phyloP scores from a whole-genome alignment of 2,113 vertebrate species.

The Anolis carolinensis region DNA sequence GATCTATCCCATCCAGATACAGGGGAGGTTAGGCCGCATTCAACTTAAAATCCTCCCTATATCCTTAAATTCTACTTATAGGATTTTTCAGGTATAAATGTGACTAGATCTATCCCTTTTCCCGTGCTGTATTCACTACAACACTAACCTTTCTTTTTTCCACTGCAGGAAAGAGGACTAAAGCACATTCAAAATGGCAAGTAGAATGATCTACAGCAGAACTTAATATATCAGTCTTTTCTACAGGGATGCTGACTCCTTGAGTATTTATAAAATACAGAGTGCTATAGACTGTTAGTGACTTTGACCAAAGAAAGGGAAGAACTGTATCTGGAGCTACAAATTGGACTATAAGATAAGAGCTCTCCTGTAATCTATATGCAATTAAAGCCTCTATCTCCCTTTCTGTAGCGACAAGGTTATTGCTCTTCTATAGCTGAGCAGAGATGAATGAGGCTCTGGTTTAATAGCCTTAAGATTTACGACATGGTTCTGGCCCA shows the following conservation, averaged over 20 bases:
- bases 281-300: conserved; percentile 32
- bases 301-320: conserved; percentile 50
- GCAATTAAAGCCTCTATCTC: conserved; percentile 72
- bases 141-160: not conserved
- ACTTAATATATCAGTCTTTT: conserved; percentile 1
- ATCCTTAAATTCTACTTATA: not conserved
- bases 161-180: not conserved
- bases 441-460: conserved; percentile 69
- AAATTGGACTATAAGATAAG: conserved; percentile 67
- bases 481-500: conserved; percentile 68
- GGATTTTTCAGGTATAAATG: not conserved
- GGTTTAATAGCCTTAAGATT: conserved; percentile 70
- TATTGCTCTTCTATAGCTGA: conserved; percentile 72
- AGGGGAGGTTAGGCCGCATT: too few species aligned
- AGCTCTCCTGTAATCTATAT: conserved; percentile 68
- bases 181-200: conserved; percentile 1
- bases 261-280: conserved; percentile 18
- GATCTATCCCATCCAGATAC: too few species aligned
- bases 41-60: too few species aligned
- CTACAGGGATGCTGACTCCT: conserved; percentile 9
- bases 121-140: not conserved
- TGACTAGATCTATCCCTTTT: not conserved
- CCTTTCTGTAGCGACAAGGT: conserved; percentile 67
- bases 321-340: conserved; percentile 44
- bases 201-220: conserved; percentile 21